Percentiles rank a stretch among this genome's conserved stretches.
Conservation (phyloP, 2,888 invertebrate genomes). For the Drosophila kambysellisi region DNA sequence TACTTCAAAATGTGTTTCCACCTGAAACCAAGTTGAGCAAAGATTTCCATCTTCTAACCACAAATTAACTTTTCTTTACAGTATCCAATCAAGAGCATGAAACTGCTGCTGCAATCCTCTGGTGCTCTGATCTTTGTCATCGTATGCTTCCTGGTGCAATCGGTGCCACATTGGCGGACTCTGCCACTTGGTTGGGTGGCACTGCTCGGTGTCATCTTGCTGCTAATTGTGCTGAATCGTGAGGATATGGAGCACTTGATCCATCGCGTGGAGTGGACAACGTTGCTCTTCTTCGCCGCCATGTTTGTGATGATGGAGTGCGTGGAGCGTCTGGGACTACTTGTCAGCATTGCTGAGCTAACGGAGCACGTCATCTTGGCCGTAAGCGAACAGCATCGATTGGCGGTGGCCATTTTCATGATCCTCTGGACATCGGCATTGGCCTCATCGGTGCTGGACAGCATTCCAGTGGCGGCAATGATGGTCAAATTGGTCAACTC, state of each 20-base stretch:
- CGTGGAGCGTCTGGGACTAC: constrained; percentile 91
- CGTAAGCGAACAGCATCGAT: constrained; percentile 88
- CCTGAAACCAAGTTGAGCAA: background rate
- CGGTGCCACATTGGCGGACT: constrained; percentile 89
- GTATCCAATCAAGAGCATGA: constrained; percentile 93
- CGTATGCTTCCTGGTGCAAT: constrained; percentile 92
- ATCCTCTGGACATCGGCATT: constrained; percentile 95
- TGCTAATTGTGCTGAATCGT: constrained; percentile 91
- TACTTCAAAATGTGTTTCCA: accelerated
- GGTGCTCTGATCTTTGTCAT: constrained; percentile 91
- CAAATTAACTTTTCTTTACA: constrained; percentile 85
- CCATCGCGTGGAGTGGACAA: constrained; percentile 85
- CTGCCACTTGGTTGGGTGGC: constrained; percentile 95
- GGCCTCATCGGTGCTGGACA: constrained; percentile 95
- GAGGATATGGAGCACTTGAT: constrained; percentile 84
- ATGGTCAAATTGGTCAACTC: constrained; percentile 93
- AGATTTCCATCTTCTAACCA: accelerated
- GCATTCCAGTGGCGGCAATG: constrained; percentile 96
- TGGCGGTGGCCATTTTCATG: constrained; percentile 91
- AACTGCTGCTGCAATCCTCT: constrained; percentile 90
- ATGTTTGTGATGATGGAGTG: constrained; percentile 87
- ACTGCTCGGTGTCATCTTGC: constrained; percentile 91
- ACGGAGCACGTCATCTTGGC: constrained; percentile 89
- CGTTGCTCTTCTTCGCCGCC: constrained; percentile 84
- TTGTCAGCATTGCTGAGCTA: constrained; percentile 91